These are phyloP conservation scores for Martes flavigula DNA, from an alignment of 2,797 vertebrate species.

Conservation along the genomic window DNA sequence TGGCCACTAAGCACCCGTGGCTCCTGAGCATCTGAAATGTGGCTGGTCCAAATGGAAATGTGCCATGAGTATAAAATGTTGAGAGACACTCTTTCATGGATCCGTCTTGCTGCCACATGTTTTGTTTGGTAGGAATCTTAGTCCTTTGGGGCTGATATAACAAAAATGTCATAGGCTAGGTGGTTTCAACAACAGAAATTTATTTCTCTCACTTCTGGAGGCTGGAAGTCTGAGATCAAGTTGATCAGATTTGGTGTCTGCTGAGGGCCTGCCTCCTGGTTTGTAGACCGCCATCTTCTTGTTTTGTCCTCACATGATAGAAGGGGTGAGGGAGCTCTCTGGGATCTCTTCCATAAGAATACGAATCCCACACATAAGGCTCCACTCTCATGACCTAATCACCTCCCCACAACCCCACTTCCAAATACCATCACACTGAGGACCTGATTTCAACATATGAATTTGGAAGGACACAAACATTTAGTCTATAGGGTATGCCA, in stretches of 20 bases:
- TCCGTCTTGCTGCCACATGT: background rate
- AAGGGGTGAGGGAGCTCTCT: background rate
- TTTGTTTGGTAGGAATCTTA: background rate
- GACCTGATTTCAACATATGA: background rate
- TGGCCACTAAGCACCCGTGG: background rate
- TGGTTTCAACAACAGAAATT: background rate
- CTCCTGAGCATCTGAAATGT: background rate
- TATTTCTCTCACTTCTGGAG: background rate
- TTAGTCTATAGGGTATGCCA: background rate
- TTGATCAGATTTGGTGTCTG: too few species aligned
- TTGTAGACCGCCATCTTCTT: background rate
- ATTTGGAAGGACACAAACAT: background rate
- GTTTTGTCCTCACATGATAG: background rate
- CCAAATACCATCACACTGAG: background rate
- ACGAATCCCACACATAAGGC: background rate
- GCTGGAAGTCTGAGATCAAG: background rate
- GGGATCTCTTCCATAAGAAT: background rate
- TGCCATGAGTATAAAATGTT: background rate
- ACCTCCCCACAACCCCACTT: background rate
- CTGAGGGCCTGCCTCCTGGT: background rate
- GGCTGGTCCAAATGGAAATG: background rate
- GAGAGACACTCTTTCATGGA: too few species aligned
- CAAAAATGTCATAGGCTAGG: background rate
- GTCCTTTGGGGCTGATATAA: background rate
- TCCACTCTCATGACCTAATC: background rate